These are phyloP conservation scores for Calvadosia cruxmelitensis DNA, from an alignment of 30 jellyfish, hydroid and myxozoan genomes.

Conservation along the genomic window DNA sequence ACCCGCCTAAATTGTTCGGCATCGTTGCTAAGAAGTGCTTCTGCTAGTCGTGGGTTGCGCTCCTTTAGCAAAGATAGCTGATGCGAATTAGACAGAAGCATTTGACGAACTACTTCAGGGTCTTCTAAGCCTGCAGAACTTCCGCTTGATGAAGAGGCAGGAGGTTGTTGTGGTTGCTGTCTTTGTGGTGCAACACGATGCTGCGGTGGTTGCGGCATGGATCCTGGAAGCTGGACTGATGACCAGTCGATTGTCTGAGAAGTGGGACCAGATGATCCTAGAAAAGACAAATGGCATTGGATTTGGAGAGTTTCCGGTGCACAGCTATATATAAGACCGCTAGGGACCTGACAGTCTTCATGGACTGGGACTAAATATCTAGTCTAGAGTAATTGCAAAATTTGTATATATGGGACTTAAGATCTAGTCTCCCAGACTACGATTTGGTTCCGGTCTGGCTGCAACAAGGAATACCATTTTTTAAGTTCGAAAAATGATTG, in stretches of 20 bases:
- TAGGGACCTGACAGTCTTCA: too few relatives aligned
- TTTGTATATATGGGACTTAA: too few relatives aligned
- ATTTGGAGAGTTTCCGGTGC: too few relatives aligned
- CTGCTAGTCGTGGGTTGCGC: conserved; percentile 93
- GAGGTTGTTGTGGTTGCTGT: conserved; percentile 24
- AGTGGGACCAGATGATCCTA: conserved; percentile 13
- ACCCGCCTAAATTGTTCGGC: conserved; percentile 54
- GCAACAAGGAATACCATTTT: too few relatives aligned
- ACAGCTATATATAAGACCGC: too few relatives aligned
- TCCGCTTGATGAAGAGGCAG: conserved; percentile 10
- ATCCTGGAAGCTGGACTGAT: conserved; percentile 62
- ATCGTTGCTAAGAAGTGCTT: conserved; percentile 61
- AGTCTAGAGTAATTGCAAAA: too few relatives aligned
- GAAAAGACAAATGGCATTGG: too few relatives aligned
- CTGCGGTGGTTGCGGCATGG: background rate
- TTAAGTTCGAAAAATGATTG: too few relatives aligned
- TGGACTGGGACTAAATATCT: too few relatives aligned
- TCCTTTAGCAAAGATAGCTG: conserved; percentile 78
- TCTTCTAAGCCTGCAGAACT: conserved; percentile 38
- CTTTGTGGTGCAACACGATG: background rate
- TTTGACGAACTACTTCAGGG: conserved; percentile 74
- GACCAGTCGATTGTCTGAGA: conserved; percentile 94
- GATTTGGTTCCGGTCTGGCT: too few relatives aligned
- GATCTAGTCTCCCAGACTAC: too few relatives aligned
- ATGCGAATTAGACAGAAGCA: conserved; percentile 74